Conservation (phyloP, 2,797 vertebrate genomes). For the Xiphophorus birchmanni region DNA sequence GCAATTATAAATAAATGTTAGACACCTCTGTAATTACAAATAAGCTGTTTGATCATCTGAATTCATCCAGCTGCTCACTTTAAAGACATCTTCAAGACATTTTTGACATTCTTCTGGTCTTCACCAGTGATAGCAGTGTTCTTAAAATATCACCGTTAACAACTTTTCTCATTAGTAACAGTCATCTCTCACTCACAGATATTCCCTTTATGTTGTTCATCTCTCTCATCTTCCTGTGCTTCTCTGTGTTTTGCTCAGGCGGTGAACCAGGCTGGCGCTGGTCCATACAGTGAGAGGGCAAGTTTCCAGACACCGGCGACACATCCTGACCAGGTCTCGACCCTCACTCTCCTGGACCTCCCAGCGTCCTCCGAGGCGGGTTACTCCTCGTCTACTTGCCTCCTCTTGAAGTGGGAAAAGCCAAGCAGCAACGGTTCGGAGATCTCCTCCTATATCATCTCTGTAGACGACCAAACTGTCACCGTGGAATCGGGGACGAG, state of each 20-base stretch:
- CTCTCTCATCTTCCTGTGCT: constrained; percentile 11
- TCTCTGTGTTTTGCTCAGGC: constrained; percentile 78
- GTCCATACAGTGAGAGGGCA: constrained; percentile 89
- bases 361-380: constrained; percentile 69
- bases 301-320: constrained; percentile 89
- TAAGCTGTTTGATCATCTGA: constrained; percentile 26
- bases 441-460: constrained; percentile 89
- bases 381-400: constrained; percentile 88
- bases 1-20: constrained; percentile 37
- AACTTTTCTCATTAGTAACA: background rate
- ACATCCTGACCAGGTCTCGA: constrained; percentile 84
- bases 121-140: background rate
- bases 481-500: constrained; percentile 83
- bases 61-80: constrained; percentile 20
- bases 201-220: background rate
- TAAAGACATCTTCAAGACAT: background rate
- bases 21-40: constrained; percentile 2
- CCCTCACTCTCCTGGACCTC: constrained; percentile 84
- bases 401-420: constrained; percentile 94
- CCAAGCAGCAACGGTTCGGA: constrained; percentile 93
- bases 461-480: constrained; percentile 84
- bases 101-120: constrained; percentile 14
- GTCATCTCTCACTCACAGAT: background rate
- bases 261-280: constrained; percentile 91
- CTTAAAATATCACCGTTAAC: constrained; percentile 5